phyloP scores from a whole-genome alignment of 2,113 vertebrate species.

The Ardeotis arabs region DNA sequence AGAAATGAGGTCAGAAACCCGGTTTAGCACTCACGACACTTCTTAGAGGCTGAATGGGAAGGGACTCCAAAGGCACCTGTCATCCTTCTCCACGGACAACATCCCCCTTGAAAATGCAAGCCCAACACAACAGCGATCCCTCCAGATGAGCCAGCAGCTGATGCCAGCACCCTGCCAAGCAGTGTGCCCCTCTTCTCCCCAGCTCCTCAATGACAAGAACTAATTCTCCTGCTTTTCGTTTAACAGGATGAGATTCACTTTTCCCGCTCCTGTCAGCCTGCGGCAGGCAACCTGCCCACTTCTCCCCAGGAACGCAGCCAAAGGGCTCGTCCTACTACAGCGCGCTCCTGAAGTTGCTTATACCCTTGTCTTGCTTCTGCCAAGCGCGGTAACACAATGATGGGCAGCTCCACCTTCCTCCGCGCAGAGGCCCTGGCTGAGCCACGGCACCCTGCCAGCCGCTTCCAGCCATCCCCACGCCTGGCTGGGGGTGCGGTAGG shows the following conservation, averaged over 20 bases:
- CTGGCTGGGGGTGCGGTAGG: background rate
- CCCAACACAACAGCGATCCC: background rate
- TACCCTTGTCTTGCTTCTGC: background rate
- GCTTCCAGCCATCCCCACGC: background rate
- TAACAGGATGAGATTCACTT: background rate
- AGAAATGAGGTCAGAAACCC: slow-evolving; percentile 68
- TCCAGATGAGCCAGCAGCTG: background rate
- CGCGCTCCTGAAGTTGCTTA: background rate
- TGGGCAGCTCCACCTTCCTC: background rate
- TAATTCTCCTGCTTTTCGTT: background rate
- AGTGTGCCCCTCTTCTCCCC: background rate
- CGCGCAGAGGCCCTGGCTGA: background rate
- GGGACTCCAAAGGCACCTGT: background rate
- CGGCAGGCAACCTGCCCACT: background rate
- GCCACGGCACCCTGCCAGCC: background rate
- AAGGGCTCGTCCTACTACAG: background rate
- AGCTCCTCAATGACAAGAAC: background rate
- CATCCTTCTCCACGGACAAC: background rate
- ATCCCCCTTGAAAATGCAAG: background rate
- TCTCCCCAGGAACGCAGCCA: background rate
- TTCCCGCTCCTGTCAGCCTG: background rate
- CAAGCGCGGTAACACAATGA: background rate
- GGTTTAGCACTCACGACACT: background rate
- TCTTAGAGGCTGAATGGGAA: background rate
- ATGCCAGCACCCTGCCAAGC: background rate